Conservation (phyloP, 2,888 invertebrate species). For the Bombyx huttoni region DNA sequence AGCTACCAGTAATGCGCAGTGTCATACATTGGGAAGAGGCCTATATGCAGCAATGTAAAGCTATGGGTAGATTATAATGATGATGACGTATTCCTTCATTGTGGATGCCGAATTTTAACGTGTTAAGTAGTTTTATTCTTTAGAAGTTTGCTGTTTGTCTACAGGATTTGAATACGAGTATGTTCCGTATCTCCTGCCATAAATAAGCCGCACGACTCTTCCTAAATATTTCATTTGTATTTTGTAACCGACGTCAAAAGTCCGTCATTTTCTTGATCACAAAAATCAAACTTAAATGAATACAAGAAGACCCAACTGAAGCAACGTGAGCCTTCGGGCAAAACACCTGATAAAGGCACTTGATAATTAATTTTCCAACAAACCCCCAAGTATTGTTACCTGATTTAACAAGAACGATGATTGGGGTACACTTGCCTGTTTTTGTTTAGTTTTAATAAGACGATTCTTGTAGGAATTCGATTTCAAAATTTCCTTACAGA, state of each 20-base stretch:
- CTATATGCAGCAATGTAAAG: too few relatives aligned
- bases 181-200: too few relatives aligned
- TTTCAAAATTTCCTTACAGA: background rate
- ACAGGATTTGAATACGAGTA: too few relatives aligned
- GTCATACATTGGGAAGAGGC: too few relatives aligned
- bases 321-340: slow-evolving; percentile 29
- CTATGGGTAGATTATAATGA: too few relatives aligned
- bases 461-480: background rate
- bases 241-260: slow-evolving; percentile 9
- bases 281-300: slow-evolving; percentile 29
- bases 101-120: too few relatives aligned
- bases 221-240: too few relatives aligned
- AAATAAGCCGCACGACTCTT: too few relatives aligned
- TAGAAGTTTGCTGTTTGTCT: too few relatives aligned
- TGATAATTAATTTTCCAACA: slow-evolving; percentile 55
- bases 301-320: slow-evolving; percentile 25
- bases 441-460: slow-evolving; percentile 1
- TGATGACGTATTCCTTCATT: too few relatives aligned
- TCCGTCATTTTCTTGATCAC: slow-evolving; percentile 22
- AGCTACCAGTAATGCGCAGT: too few relatives aligned
- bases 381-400: slow-evolving; percentile 27
- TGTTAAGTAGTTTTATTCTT: too few relatives aligned
- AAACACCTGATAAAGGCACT: slow-evolving; percentile 45
- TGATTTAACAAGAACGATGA: slow-evolving; percentile 21
- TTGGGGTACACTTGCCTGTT: slow-evolving; percentile 2